Evolutionary conservation across 2,797 vertebrate species (phyloP).

Genomic region (Amblyopsis hoosieri): DNA sequence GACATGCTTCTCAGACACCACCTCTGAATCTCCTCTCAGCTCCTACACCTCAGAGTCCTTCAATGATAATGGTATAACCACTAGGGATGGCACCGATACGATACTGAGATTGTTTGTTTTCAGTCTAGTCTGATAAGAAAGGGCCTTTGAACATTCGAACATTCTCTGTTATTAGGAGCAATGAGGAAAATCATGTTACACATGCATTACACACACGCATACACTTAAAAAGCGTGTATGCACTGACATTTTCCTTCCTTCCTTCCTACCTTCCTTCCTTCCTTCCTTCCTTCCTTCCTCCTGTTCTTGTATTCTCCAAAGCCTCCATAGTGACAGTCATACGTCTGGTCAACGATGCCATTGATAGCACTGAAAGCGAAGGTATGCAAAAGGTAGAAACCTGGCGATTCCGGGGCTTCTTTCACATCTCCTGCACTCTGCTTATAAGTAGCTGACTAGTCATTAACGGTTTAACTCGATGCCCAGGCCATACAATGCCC

Average conservation of each 20-base stretch:
- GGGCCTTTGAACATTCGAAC: neutral
- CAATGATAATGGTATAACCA: conserved; percentile 90
- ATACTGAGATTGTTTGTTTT: conserved; percentile 17
- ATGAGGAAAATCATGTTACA: neutral
- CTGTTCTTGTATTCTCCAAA: conserved; percentile 53
- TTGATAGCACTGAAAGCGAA: conserved; percentile 94
- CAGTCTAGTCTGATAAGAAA: conserved; percentile 42
- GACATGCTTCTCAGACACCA: conserved; percentile 88
- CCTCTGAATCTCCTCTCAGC: conserved; percentile 89
- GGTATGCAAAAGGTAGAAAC: conserved; percentile 76
- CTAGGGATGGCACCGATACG: too few species aligned
- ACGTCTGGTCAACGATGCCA: conserved; percentile 92
- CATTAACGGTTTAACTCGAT: too few species aligned
- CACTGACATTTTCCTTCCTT: conserved; percentile 33
- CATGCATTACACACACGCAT: neutral
- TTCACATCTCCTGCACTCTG: conserved; percentile 7
- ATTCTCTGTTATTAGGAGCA: neutral
- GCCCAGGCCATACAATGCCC: too few species aligned
- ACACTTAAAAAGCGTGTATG: neutral
- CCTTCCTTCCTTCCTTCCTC: conserved; percentile 12
- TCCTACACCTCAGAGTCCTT: conserved; percentile 93
- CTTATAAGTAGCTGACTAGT: too few species aligned
- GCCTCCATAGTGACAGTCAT: conserved; percentile 98
- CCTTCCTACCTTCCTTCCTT: conserved; percentile 7
- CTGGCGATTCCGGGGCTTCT: neutral